A percentile compares a stretch with the other conserved stretches of the same genome.
These are phyloP conservation scores for Minunthozetes semirufus DNA, from an alignment of 2,888 invertebrate genomes.

Conservation along the genomic window DNA sequence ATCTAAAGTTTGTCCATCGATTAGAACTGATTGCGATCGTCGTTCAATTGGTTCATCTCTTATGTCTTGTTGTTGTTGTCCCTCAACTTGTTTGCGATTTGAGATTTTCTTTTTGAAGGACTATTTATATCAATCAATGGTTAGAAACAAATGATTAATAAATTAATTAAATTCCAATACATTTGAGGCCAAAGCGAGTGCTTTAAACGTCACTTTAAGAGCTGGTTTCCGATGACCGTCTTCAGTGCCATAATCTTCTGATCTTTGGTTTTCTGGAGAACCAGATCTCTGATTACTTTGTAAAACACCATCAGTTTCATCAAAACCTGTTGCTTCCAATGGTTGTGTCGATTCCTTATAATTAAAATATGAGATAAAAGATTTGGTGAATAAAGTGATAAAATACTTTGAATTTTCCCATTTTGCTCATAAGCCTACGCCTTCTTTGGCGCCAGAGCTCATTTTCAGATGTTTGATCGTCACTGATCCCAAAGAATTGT, in stretches of 20 bases:
- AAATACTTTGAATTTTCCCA: slow-evolving; percentile 49
- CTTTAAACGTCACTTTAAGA: background rate
- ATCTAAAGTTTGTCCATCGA: no score
- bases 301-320: slow-evolving; percentile 15
- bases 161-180: background rate
- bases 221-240: background rate
- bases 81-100: no score
- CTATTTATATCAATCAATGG: background rate
- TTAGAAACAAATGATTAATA: background rate
- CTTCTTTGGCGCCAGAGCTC: slow-evolving; percentile 72
- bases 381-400: background rate
- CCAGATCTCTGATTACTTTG: background rate
- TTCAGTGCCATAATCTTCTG: background rate
- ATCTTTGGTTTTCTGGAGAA: background rate
- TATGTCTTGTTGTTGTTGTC: no score
- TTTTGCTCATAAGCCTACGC: slow-evolving; percentile 66
- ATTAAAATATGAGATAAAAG: background rate
- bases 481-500: slow-evolving; percentile 65
- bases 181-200: background rate
- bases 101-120: background rate
- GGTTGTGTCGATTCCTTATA: background rate
- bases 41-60: no score
- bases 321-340: background rate
- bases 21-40: no score
- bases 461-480: slow-evolving; percentile 62